Evolutionary conservation across 2,113 vertebrate genomes (phyloP).

Genomic region (Rhinolophus sinicus): DNA sequence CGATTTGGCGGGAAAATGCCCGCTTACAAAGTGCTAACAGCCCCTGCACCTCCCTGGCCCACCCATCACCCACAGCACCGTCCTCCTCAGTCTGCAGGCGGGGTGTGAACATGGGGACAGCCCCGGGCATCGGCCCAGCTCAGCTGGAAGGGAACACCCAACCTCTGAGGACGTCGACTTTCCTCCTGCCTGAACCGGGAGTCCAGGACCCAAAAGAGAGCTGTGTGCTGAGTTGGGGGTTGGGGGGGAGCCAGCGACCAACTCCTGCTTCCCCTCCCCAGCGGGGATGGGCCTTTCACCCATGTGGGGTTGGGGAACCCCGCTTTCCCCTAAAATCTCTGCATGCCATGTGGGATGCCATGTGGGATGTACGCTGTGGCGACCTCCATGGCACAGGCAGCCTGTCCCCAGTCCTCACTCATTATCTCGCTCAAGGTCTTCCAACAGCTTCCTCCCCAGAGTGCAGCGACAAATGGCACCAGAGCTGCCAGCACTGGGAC

Average conservation of each 20-base stretch:
- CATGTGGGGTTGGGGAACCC: not conserved
- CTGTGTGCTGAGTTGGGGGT: not conserved
- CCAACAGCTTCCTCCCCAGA: not conserved
- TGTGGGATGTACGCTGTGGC: rapidly evolving
- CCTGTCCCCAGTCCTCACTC: rapidly evolving
- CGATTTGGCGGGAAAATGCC: too few relatives aligned
- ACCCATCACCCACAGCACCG: not conserved
- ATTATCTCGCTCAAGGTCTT: not conserved
- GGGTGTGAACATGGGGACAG: not conserved
- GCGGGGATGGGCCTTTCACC: not conserved
- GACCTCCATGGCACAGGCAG: not conserved
- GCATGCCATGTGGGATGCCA: not conserved
- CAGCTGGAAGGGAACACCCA: not conserved
- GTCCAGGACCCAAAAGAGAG: rapidly evolving
- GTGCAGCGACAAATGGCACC: not conserved
- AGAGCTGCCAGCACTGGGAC: rapidly evolving
- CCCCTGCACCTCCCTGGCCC: not conserved
- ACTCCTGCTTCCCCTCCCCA: not conserved
- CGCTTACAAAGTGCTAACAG: too few relatives aligned
- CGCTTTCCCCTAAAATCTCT: not conserved
- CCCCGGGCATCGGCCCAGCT: not conserved
- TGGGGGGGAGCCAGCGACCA: not conserved
- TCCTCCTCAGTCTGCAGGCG: not conserved
- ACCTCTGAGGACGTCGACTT: not conserved
- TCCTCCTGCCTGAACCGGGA: not conserved